Percentiles rank a stretch among this genome's conserved stretches.
Evolutionary conservation across 1,140 invertebrate species (phyloP).

Genomic region (Pseudobourletiella spinata): DNA sequence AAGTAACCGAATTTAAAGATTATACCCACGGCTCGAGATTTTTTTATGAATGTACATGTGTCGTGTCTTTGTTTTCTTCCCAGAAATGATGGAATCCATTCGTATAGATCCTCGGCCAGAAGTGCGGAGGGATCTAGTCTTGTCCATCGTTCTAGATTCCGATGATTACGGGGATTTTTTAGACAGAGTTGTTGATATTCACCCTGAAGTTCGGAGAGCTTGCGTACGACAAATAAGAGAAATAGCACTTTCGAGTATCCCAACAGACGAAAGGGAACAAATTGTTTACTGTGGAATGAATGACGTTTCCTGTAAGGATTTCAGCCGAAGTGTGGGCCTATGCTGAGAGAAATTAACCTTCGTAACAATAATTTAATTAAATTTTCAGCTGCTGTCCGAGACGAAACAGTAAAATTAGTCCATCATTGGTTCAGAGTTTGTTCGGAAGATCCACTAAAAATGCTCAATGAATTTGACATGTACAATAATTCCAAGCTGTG

Average conservation of each 20-base stretch:
- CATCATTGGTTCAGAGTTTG: conserved; percentile 5
- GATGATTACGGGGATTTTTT: conserved; percentile 4
- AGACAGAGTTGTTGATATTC: neutral
- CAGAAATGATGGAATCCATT: conserved; percentile 8
- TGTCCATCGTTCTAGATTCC: conserved; percentile 1
- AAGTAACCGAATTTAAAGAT: too few species aligned
- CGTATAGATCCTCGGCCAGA: conserved; percentile 4
- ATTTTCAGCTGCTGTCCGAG: neutral
- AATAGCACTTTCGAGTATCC: neutral
- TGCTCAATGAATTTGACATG: neutral
- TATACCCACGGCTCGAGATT: too few species aligned
- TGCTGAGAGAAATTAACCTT: too few species aligned
- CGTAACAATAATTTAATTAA: neutral
- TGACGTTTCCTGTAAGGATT: neutral
- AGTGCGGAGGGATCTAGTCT: neutral
- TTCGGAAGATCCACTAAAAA: neutral
- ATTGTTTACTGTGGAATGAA: neutral
- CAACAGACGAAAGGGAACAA: neutral
- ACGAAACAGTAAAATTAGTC: neutral
- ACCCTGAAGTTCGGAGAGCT: neutral
- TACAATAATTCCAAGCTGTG: conserved; percentile 3
- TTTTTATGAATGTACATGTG: too few species aligned
- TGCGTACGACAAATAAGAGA: conserved; percentile 1
- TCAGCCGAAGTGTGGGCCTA: too few species aligned
- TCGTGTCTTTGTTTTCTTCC: too few species aligned